These are phyloP conservation scores for Apogon hyalosoma DNA, from an alignment of 2,797 vertebrate species.

Conservation along the genomic window DNA sequence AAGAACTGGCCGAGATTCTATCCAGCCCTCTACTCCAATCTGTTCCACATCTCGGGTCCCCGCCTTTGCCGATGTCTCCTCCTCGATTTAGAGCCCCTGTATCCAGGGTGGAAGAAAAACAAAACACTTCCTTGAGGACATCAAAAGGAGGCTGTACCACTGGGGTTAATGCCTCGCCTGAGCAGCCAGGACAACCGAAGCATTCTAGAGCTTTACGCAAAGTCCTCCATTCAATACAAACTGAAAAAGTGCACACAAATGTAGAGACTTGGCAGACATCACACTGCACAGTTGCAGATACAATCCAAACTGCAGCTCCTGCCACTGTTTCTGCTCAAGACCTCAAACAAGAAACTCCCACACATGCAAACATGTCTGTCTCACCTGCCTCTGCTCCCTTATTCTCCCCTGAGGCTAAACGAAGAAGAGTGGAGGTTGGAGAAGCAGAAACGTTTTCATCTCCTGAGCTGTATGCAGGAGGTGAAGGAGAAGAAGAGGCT, in stretches of 20 bases:
- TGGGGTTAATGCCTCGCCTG: slow-evolving; percentile 40
- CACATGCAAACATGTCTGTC: slow-evolving; percentile 5
- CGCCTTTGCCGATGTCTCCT: slow-evolving; percentile 45
- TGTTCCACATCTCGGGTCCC: slow-evolving; percentile 15
- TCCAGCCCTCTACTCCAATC: slow-evolving; percentile 51
- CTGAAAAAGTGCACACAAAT: slow-evolving; percentile 51
- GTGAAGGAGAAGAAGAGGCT: slow-evolving; percentile 28
- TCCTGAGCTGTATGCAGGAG: slow-evolving; percentile 71
- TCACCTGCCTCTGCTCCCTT: slow-evolving; percentile 37
- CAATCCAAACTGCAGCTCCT: not conserved
- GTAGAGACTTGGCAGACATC: slow-evolving; percentile 12
- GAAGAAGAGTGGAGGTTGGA: slow-evolving; percentile 60
- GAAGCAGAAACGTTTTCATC: slow-evolving; percentile 69
- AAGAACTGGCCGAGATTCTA: slow-evolving; percentile 75
- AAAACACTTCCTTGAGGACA: slow-evolving; percentile 6
- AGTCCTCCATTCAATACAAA: slow-evolving; percentile 82
- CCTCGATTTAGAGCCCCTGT: slow-evolving; percentile 72
- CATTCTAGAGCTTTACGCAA: slow-evolving; percentile 79
- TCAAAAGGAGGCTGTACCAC: slow-evolving; percentile 13
- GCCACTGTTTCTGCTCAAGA: slow-evolving; percentile 2
- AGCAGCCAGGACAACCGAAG: slow-evolving; percentile 46
- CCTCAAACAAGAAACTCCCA: not conserved
- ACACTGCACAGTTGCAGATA: not conserved
- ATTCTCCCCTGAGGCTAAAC: slow-evolving; percentile 72
- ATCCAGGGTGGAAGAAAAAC: slow-evolving; percentile 38